A percentile compares a stretch with the other conserved stretches of the same genome.
Evolutionary conservation across 2,888 invertebrate species (phyloP).

Genomic region (Drosophila pseudotakahashii): DNA sequence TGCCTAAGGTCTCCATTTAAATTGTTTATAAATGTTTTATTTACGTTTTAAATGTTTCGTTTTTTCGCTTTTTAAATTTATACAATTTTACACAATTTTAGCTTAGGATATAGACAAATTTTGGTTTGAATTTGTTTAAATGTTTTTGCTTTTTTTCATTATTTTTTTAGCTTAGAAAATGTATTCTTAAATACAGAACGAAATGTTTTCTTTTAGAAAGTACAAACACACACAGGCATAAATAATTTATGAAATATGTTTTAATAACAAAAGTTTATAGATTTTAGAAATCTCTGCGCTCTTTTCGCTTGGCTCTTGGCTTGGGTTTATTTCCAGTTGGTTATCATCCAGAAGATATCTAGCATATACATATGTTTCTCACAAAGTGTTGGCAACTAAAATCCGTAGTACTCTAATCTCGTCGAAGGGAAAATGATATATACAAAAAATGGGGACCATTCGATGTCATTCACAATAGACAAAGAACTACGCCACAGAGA

Average conservation of each 20-base stretch:
- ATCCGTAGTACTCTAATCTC: slow-evolving; percentile 38
- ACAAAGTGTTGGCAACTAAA: slow-evolving; percentile 75
- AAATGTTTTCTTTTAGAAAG: slow-evolving; percentile 73
- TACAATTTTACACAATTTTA: slow-evolving; percentile 71
- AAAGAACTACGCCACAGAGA: slow-evolving; percentile 43
- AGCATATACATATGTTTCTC: slow-evolving; percentile 36
- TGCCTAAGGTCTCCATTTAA: slow-evolving; percentile 56
- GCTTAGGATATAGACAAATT: slow-evolving; percentile 64
- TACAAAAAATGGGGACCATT: slow-evolving; percentile 54
- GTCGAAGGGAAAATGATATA: slow-evolving; percentile 53
- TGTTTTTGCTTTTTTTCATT: slow-evolving; percentile 23
- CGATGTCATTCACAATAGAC: slow-evolving; percentile 52
- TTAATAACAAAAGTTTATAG: slow-evolving; percentile 78
- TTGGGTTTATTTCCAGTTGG: slow-evolving; percentile 54
- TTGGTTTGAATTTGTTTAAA: slow-evolving; percentile 68
- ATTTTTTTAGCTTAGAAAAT: slow-evolving; percentile 49
- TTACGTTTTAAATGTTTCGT: slow-evolving; percentile 24
- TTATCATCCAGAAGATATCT: slow-evolving; percentile 40
- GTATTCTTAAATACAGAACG: slow-evolving; percentile 57
- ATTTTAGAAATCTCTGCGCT: slow-evolving; percentile 76
- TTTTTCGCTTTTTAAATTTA: slow-evolving; percentile 47
- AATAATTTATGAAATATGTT: slow-evolving; percentile 56
- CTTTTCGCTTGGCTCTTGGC: slow-evolving; percentile 72
- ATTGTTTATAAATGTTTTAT: slow-evolving; percentile 53
- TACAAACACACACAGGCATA: slow-evolving; percentile 71